Evolutionary conservation across 2,888 invertebrate species (phyloP).

Genomic region (Drepanosiphum platanoidis): DNA sequence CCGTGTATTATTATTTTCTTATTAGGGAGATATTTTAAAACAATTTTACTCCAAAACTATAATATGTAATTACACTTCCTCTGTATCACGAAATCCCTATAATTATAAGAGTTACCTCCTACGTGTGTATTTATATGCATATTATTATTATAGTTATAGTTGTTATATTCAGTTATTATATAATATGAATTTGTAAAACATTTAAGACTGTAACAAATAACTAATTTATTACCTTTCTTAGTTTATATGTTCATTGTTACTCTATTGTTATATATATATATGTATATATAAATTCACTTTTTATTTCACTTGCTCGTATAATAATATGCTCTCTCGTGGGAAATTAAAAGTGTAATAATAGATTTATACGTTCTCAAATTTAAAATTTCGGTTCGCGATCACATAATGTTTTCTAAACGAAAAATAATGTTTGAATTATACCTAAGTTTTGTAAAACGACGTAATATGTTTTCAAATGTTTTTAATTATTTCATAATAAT

Average conservation of each 20-base stretch:
- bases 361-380: neutral
- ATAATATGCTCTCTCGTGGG: constrained; percentile 5
- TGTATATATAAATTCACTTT: no score
- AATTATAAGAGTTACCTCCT: constrained; percentile 10
- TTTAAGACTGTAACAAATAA: neutral
- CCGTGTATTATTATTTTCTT: constrained; percentile 32
- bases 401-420: neutral
- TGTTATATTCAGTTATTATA: constrained; percentile 5
- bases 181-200: constrained; percentile 29
- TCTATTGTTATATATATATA: neutral
- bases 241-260: neutral
- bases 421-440: neutral
- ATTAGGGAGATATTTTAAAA: neutral
- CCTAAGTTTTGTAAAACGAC: neutral
- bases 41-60: constrained; percentile 21
- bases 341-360: constrained; percentile 15
- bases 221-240: constrained; percentile 3
- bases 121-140: no score
- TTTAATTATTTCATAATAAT: neutral
- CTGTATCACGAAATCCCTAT: neutral
- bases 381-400: neutral
- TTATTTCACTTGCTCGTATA: neutral
- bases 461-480: neutral
- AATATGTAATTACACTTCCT: constrained; percentile 38
- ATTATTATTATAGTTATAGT: no score